Base-by-base conservation (phyloP, 1,140 invertebrate genomes). In the Saccostrea cuccullata region DNA sequence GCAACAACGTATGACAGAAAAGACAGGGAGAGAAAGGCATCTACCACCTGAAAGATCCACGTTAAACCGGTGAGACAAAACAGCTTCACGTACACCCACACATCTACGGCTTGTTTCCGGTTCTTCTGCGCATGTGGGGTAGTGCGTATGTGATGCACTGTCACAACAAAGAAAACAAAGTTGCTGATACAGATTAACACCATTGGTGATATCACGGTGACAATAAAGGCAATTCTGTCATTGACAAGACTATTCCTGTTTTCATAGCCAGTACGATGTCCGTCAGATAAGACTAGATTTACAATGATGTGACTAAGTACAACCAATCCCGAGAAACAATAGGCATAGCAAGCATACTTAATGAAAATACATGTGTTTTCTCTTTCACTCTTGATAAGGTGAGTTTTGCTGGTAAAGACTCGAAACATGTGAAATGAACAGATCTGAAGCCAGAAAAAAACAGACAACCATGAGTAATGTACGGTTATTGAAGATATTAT, bases 371-470 rank as follows among this genome's bases (percentile, higher is more conserved):
- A 20, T 12, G 11, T 15, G 11, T 23, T 84, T 17, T 55, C 55
- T 26, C 11, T 55, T 20, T 56, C 55, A 20, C 55, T 56, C n/a
- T 56, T 84, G 6, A 84, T 56, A 17, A 20, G 6, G 40, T 56
- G 40, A 84, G 12, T 55, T 55, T 84, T 55, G 8, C 82, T 6
- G 4, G 85, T 87, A 88, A 60, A 86, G 47, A 87, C 83, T 0
- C 82, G 23, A 47, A 83, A 91, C 89, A 91, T 91, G 30, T 90
- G 91, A 60, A 88, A 91, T 8, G 89, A 91, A 64, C 91, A 91
- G 23, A 91, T 82, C 47, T 89, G 89, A 77, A 91, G 85, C 40
- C 88, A 89, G 23, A 47, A 88, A 82, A 91, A 90, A 4, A 87
- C 87, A 30, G 40, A 40, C 55, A 87, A 55, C 86, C 86, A 87